Evolutionary conservation across 2,888 invertebrate genomes (phyloP), one percentile per base, ranked within the genome.

Genomic region (Tribolium freemani): DNA sequence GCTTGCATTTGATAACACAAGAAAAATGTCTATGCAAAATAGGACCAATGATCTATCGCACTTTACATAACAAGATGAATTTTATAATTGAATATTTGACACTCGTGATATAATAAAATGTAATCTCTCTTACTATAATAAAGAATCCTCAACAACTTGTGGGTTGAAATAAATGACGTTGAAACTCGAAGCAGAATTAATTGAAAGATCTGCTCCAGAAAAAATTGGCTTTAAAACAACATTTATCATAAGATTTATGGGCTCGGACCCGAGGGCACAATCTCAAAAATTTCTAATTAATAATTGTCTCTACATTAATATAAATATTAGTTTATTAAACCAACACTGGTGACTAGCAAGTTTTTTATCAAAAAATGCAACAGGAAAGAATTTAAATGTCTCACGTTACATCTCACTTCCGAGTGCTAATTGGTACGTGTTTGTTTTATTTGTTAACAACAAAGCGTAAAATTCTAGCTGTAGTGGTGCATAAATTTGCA

Each of bases 401-500:
- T 26, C 9, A 20, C 3, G 53, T 4, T 5, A 26, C 31, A 56
- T 30, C 54, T 31, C 54, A 56, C 54, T 56, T 56, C 31, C 54
- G 31, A 56, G 10, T 11, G 48, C 48, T 61, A 48, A 61, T 61
- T 61, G 48, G 21, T 61, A 61, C 60, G 48, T 13, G 16, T n/a
- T 38, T 57, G 57, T 13, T 57, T 44, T 44, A 57, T 44, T 57
- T 44, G 44, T 57, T 20, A 54, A 54, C 54, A 26, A 54, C 54
- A 46, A 61, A 61, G 60, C 60, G 60, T 48, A 30, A 44, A 58
- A 38, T 20, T 26, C 26, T 26, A 30, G 26, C 26, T n/a, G 16
- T 26, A 54, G n/a, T 5, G n/a, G n/a, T 31, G 60, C 44, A 61
- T 61, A 61, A 61, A 61, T 61, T 61, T 61, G 48, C 60, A 61